A percentile compares a stretch with the other conserved stretches of the same genome.
Evolutionary conservation across 2,888 invertebrate genomes (phyloP).

Genomic region (Dorcus hopei): DNA sequence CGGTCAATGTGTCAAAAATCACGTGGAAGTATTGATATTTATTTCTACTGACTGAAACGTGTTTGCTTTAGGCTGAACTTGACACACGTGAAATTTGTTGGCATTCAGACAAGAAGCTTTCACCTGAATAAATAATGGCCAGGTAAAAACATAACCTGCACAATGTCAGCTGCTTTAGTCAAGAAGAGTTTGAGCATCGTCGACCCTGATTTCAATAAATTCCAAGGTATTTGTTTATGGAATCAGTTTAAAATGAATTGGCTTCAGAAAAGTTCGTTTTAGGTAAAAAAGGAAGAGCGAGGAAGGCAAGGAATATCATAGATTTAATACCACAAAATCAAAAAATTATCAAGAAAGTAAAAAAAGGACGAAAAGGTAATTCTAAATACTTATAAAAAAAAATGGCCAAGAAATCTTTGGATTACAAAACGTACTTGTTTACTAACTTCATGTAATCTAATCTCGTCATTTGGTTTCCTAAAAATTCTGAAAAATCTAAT

Average conservation of each 20-base stretch:
- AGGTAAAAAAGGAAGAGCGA: conserved; percentile 20
- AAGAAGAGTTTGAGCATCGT: conserved; percentile 41
- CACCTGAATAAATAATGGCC: neutral
- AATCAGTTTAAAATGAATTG: neutral
- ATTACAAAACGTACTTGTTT: too few species aligned
- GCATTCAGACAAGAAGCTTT: too few species aligned
- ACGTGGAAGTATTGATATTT: too few species aligned
- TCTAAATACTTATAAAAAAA: neutral
- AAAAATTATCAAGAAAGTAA: conserved; percentile 30
- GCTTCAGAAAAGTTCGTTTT: conserved; percentile 4
- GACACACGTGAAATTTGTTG: too few species aligned
- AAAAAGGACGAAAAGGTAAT: conserved; percentile 34
- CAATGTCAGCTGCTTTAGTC: conserved; percentile 43
- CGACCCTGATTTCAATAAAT: conserved; percentile 33
- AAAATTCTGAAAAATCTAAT: too few species aligned
- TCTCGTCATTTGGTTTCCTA: too few species aligned
- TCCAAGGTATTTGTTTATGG: conserved; percentile 13
- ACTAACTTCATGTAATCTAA: too few species aligned
- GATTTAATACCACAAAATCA: conserved; percentile 36
- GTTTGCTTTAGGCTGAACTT: too few species aligned
- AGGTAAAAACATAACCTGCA: neutral
- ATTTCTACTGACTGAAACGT: too few species aligned
- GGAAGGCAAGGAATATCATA: conserved; percentile 30
- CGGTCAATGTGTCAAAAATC: too few species aligned
- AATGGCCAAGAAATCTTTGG: too few species aligned